These are phyloP conservation scores for Pseudorectes ferrugineus DNA, from an alignment of 2,113 vertebrate genomes.

Conservation along the genomic window DNA sequence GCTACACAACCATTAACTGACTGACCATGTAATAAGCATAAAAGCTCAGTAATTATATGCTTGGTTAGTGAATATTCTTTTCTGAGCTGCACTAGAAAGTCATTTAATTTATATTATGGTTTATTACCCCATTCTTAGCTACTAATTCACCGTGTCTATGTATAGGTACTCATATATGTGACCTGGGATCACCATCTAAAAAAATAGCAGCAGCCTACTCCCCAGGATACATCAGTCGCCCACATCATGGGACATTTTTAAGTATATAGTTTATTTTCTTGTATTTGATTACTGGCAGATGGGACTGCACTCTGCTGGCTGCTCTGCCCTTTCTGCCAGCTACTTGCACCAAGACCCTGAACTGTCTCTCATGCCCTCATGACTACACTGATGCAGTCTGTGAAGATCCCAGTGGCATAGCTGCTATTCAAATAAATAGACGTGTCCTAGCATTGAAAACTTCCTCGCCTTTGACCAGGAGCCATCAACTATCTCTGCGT, in stretches of 20 bases:
- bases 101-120: background rate
- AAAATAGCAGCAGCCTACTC: background rate
- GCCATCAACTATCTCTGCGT: background rate
- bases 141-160: background rate
- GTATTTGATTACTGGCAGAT: background rate
- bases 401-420: background rate
- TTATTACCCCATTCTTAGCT: background rate
- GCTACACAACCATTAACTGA: background rate
- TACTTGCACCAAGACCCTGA: background rate
- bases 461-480: background rate
- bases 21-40: background rate
- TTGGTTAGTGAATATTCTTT: background rate
- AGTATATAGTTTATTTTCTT: background rate
- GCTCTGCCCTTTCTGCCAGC: background rate
- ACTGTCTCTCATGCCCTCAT: background rate
- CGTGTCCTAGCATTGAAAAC: background rate
- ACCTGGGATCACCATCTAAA: background rate
- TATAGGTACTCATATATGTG: background rate
- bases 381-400: background rate
- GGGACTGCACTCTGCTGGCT: background rate
- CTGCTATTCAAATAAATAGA: background rate
- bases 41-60: background rate
- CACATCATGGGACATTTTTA: background rate
- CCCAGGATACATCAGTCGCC: background rate
- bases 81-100: background rate